Evolutionary conservation across 2,797 vertebrate species (phyloP), one percentile per base, ranked within the genome.

Genomic region (Acrossocheilus fasciatus): DNA sequence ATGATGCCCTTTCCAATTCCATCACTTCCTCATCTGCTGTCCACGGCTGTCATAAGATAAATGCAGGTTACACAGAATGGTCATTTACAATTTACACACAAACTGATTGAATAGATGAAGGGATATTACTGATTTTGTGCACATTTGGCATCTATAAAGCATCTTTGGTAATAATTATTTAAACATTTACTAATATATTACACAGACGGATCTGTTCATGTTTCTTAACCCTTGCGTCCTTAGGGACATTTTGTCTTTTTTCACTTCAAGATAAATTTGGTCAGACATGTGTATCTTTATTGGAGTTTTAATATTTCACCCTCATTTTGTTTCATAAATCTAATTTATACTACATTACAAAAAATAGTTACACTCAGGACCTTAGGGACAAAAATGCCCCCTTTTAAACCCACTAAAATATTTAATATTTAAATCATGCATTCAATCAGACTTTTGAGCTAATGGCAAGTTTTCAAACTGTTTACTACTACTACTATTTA

Each of bases 1-100:
- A 86, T 74, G 59, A 88, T 74, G 73, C 70, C 66, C 80, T 86
- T 88, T 88, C 81, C 87, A 84, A 82, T 69, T 87, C 85, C 43
- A 70, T 34, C 54, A 87, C 59, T 83, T 82, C 18, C 39, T 89
- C 23, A 1, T 77, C 26, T 70, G 45, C 43, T 45, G 66, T 79
- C 50, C 14, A 6, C 18, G 2, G 4, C 75, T 80, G 54, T 62
- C 72, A 75, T 66, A 43, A 82, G 57, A 75, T 82, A 86, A 86
- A 64, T 86, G 15, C 76, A 86, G 70, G 43, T 75, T 66, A 81
- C 23, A 41, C 43, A 43, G 57, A 64, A 7, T 3, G 41, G n/a
- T 75, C 7, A 23, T 66, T 81, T 81, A 43, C 41, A 14, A 68
- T 74, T 64, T 54, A 75, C 43, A 26, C 41, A n/a, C 52, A 26